Base-by-base conservation (phyloP, 2,113 vertebrate genomes). In the Nycticorax nycticorax region DNA sequence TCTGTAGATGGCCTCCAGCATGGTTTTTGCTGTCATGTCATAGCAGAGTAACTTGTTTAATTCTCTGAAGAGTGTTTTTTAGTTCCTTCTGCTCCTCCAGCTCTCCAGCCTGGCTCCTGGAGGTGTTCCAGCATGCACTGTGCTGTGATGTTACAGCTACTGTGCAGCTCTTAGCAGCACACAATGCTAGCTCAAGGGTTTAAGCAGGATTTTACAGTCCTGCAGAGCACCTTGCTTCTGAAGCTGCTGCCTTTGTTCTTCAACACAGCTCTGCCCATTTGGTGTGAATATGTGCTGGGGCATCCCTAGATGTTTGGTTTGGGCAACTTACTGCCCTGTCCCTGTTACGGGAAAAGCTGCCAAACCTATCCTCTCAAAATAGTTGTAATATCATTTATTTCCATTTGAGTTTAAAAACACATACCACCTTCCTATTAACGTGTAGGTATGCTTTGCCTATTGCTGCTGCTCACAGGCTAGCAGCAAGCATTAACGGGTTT, bases 1-100 rank as follows among this genome's bases (percentile, higher is more conserved):
- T 87, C 57, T 92, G 85, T 71, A 57, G n/a, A 59, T 83, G 78
- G 72, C 55, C 23, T 76, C 85, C 78, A 77, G 87, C 77, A 41
- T 79, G 48, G 9, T 37, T 80, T 95, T 85, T 96, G 89, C 84
- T 94, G 53, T 85, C 53, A 28, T 52, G 22, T 73, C 35, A 37
- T 67, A 86, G 59, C 82, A 86, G 53, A 79, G 26, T 92, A 88
- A 96, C 53, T 87, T 76, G 55, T 81, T 95, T 24, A 79, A 87
- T 67, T 78, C 50, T 82, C 35, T 78, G 8, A 28, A 87, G 67
- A 66, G 33, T 86, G 60, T 7, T 53, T 78, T 87, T 81, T 45
- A 75, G 69, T 91, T 92, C 69, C 33, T 91, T 81, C 64, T 95
- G 73, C 71, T 89, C 77, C 55, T 92, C 37, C 53, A 87, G 50